Percentiles rank a stretch among this genome's conserved stretches.
phyloP scores from a whole-genome alignment of 2,113 vertebrate species.

The Eonycteris spelaea region DNA sequence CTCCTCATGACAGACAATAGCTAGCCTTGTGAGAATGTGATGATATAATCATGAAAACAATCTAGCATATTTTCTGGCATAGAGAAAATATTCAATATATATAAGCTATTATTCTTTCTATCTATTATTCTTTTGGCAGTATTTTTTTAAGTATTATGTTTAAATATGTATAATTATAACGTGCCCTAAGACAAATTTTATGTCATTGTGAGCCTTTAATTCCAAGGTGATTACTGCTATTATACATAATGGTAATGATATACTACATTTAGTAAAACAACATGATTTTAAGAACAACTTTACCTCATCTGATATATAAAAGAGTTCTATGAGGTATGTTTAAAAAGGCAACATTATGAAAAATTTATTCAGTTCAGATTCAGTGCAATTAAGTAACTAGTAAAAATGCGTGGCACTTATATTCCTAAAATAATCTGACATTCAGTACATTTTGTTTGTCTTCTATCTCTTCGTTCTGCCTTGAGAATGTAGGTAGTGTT shows the following conservation, averaged over 20 bases:
- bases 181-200: neutral
- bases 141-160: neutral
- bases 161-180: neutral
- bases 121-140: neutral
- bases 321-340: neutral
- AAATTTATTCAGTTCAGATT: neutral
- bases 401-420: neutral
- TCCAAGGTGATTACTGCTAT: neutral
- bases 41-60: neutral
- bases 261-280: neutral
- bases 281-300: neutral
- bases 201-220: neutral
- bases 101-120: neutral
- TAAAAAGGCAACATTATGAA: neutral
- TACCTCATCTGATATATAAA: neutral
- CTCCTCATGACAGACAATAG: neutral
- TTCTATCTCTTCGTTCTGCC: neutral
- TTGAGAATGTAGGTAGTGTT: neutral
- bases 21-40: neutral
- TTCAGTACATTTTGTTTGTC: neutral
- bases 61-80: neutral
- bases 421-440: neutral
- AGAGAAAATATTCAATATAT: neutral
- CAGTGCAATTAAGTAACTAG: neutral
- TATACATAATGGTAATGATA: neutral